These are phyloP conservation scores for Asobara japonica DNA, from an alignment of 1,140 invertebrate genomes.

Conservation along the genomic window DNA sequence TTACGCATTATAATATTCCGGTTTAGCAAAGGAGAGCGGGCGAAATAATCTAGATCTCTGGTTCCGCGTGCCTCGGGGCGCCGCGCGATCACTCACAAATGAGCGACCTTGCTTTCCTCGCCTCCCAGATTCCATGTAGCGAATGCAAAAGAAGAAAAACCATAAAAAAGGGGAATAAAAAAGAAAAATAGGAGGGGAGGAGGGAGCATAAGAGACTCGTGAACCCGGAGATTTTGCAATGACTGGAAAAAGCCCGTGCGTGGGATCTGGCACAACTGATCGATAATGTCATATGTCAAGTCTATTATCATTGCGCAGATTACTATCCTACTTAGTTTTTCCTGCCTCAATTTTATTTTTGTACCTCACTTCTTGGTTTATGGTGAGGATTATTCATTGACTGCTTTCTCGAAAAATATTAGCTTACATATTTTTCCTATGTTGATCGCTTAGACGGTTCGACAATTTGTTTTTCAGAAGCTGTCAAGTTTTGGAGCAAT, in stretches of 20 bases:
- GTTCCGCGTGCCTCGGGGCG: conserved; percentile 25
- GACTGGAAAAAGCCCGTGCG: conserved; percentile 2
- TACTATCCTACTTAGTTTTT: background rate
- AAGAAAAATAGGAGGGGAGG: background rate
- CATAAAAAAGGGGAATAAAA: background rate
- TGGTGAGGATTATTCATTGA: too few relatives aligned
- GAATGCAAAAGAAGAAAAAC: background rate
- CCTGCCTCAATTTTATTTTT: conserved; percentile 4
- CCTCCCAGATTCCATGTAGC: conserved; percentile 23
- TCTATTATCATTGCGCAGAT: conserved; percentile 6
- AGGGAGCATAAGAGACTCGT: too few relatives aligned
- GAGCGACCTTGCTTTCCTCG: conserved; percentile 33
- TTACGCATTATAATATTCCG: background rate
- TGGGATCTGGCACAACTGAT: conserved; percentile 33
- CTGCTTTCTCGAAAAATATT: too few relatives aligned
- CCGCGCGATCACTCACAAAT: conserved; percentile 26
- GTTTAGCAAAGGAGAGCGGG: background rate
- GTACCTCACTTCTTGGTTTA: too few relatives aligned
- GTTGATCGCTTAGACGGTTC: too few relatives aligned
- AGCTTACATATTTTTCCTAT: too few relatives aligned
- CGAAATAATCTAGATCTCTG: conserved; percentile 18
- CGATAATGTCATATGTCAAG: conserved; percentile 3
- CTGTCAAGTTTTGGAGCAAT: too few relatives aligned
- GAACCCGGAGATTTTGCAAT: conserved; percentile 23
- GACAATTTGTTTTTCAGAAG: too few relatives aligned